Base-by-base conservation (phyloP, 1,140 invertebrate genomes). In the Portunus trituberculatus region DNA sequence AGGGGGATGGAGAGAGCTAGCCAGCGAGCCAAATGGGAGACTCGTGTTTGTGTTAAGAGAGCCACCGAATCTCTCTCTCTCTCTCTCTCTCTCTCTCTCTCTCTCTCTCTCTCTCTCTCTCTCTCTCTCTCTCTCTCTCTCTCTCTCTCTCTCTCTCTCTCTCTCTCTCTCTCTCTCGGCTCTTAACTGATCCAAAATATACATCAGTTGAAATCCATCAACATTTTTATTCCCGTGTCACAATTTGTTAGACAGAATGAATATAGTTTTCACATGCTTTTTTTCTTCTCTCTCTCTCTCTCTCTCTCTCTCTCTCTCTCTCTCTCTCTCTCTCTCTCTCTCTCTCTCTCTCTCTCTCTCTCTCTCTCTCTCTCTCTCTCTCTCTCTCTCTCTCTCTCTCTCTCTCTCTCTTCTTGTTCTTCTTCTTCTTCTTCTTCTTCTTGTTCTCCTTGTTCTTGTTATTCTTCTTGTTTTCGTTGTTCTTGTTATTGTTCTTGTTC, bases 121-220 rank as follows among this genome's bases (percentile, higher is more conserved):
- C n/a, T 46, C n/a, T 45, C 45, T 90, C 45, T 45, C 31, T 48
- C 45, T 90, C 88, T 90, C n/a, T 90, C 45, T 46, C 29, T 90
- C 45, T n/a, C 12, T 48, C 32, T 90, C n/a, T 90, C 45, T 48
- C 31, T 90, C 88, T 90, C 25, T 90, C 45, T 39, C n/a, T 32
- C 88, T 48, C 31, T 90, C 45, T 90, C 29, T 32, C 31, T 48
- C 45, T 90, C 31, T 90, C 88, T 48, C 25, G 52, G 6, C 39
- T 39, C 39, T 39, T 39, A 39, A 39, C 39, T 39, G 39, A 39
- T 39, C 39, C 39, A 39, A 39, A 39, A 39, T 39, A 39, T 39
- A 39, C 39, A 39, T 39, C 39, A 39, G 39, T 39, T 6, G 39
- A 39, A 39, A 39, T 39, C 39, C 32, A 31, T 86, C 12, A 14